Conservation (phyloP, 2,113 vertebrate species). For the Actenoides hombroni region DNA sequence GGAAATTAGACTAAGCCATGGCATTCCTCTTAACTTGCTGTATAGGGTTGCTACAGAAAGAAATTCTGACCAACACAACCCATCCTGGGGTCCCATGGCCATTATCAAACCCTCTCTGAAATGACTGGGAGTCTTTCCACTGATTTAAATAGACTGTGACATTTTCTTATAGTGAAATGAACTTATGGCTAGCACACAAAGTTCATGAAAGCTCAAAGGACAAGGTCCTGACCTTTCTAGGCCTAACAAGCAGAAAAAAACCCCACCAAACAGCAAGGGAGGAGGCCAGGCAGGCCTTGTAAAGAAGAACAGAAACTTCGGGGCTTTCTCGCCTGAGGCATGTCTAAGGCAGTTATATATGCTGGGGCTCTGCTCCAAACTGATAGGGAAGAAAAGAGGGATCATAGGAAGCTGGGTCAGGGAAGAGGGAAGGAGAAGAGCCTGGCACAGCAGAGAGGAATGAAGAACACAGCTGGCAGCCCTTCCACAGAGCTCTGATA, state of each 20-base stretch:
- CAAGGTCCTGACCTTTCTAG: background rate
- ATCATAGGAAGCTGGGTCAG: background rate
- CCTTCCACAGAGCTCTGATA: background rate
- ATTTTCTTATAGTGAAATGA: background rate
- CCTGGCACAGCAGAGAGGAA: background rate
- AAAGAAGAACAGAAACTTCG: background rate
- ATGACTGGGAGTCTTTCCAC: background rate
- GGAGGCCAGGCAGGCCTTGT: background rate
- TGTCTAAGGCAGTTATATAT: background rate
- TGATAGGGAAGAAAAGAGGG: background rate
- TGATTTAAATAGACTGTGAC: background rate
- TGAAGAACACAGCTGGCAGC: background rate
- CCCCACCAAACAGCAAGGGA: background rate
- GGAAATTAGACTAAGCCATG: background rate
- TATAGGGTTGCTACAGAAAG: background rate
- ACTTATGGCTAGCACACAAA: background rate
- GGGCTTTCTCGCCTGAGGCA: background rate
- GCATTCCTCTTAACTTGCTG: background rate
- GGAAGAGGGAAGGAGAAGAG: background rate
- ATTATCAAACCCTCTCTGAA: background rate
- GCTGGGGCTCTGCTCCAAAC: background rate
- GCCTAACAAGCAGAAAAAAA: background rate
- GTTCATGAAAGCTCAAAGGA: background rate
- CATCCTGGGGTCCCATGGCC: fast-evolving
- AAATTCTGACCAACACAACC: background rate